A percentile compares a stretch with the other conserved stretches of the same genome.
These are phyloP conservation scores for Phortica variegata DNA, from an alignment of 1,140 invertebrate species.

Conservation along the genomic window DNA sequence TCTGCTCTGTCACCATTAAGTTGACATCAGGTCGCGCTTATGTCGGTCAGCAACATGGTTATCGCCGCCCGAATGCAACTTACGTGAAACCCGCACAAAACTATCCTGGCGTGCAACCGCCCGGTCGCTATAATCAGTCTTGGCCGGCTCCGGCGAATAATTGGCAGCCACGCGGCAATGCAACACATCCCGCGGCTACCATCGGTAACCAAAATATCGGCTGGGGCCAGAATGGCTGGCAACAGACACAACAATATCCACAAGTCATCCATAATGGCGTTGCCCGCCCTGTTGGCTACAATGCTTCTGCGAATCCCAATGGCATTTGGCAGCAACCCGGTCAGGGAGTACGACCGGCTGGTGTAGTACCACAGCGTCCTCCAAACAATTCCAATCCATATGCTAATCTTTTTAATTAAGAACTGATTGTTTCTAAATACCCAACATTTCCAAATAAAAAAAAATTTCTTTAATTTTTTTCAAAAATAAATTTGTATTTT, in stretches of 20 bases:
- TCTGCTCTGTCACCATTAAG: too few relatives aligned
- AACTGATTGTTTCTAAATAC: neutral
- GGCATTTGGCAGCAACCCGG: too few relatives aligned
- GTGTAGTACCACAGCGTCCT: neutral
- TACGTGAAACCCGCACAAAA: neutral
- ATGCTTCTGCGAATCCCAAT: too few relatives aligned
- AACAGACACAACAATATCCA: too few relatives aligned
- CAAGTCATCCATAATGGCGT: too few relatives aligned
- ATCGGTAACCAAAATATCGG: too few relatives aligned
- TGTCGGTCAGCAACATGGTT: neutral
- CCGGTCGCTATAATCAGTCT: neutral
- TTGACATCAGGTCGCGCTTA: neutral
- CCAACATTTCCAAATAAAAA: conserved; percentile 10
- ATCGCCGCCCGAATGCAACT: neutral
- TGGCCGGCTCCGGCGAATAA: neutral
- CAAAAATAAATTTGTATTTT: conserved; percentile 32
- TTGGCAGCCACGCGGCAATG: neutral
- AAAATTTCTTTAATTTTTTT: conserved; percentile 20
- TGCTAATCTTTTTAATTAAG: conserved; percentile 20
- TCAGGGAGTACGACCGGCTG: too few relatives aligned
- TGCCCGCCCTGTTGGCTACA: too few relatives aligned
- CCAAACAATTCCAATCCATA: conserved; percentile 10
- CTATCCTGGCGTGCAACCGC: neutral
- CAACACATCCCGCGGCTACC: neutral
- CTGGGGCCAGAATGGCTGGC: neutral